Conservation (phyloP, 2,888 invertebrate genomes). For the Timema cristinae region DNA sequence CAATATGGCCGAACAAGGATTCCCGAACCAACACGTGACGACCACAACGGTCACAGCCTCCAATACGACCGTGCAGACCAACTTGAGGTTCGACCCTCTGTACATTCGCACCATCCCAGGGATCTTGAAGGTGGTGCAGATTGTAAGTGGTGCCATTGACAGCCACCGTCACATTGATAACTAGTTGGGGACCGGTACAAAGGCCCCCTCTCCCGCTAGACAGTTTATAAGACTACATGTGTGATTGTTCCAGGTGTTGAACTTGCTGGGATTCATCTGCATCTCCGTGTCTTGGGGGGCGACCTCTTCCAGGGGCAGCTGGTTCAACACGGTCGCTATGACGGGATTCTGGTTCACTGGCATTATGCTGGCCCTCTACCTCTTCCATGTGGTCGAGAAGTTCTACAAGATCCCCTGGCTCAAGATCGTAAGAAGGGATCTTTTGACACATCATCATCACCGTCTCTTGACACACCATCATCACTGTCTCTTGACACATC, state of each 20-base stretch:
- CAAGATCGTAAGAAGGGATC: constrained; percentile 56
- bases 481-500: too few relatives aligned
- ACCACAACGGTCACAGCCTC: constrained; percentile 70
- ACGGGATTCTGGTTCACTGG: constrained; percentile 82
- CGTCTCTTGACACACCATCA: neutral
- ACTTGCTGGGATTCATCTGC: constrained; percentile 76
- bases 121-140: constrained; percentile 68
- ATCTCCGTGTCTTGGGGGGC: constrained; percentile 60
- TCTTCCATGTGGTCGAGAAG: constrained; percentile 83
- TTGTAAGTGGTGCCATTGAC: constrained; percentile 55
- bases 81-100: constrained; percentile 65
- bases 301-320: constrained; percentile 58
- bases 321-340: constrained; percentile 77
- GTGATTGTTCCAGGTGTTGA: constrained; percentile 53
- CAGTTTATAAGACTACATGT: neutral
- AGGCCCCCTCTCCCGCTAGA: constrained; percentile 15
- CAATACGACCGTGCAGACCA: constrained; percentile 48
- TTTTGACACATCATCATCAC: too few relatives aligned
- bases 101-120: constrained; percentile 72
- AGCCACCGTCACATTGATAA: neutral
- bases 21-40: constrained; percentile 71
- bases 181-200: constrained; percentile 18
- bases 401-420: constrained; percentile 83
- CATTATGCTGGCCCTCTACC: constrained; percentile 70
- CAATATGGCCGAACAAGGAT: constrained; percentile 53